These are phyloP conservation scores for Myiotriccus ornatus DNA, from an alignment of 2,797 vertebrate species.

Conservation along the genomic window DNA sequence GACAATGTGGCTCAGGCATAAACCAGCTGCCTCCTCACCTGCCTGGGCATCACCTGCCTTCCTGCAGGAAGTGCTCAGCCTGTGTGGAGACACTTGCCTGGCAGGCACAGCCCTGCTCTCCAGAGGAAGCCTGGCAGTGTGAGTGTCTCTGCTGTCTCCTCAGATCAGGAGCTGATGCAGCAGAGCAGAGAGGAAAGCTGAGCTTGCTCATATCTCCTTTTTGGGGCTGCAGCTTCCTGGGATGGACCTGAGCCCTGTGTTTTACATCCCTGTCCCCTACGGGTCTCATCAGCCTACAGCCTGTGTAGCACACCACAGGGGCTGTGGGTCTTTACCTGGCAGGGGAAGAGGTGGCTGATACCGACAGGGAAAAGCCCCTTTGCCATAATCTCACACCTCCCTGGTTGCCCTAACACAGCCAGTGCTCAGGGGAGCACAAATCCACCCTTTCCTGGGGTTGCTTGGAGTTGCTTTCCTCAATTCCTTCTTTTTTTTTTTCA, in stretches of 20 bases:
- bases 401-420: neutral
- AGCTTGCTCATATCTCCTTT: neutral
- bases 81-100: rapidly evolving
- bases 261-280: neutral
- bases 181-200: neutral
- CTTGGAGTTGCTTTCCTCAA: neutral
- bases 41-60: neutral
- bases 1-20: rapidly evolving
- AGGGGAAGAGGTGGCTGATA: neutral
- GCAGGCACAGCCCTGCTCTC: rapidly evolving
- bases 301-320: neutral
- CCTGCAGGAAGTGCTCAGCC: rapidly evolving
- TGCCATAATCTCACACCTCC: neutral
- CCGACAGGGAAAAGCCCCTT: neutral
- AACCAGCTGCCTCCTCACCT: neutral
- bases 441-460: neutral
- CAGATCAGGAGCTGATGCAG: neutral
- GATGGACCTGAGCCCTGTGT: neutral
- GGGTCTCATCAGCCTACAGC: neutral
- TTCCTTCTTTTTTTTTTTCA: neutral
- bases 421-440: neutral
- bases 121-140: neutral
- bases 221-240: neutral
- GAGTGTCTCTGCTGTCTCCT: neutral
- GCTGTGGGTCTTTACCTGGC: neutral